A percentile compares a stretch with the other conserved stretches of the same genome.
Evolutionary conservation across 2,888 invertebrate species (phyloP).

Genomic region (Drosophila histrio): DNA sequence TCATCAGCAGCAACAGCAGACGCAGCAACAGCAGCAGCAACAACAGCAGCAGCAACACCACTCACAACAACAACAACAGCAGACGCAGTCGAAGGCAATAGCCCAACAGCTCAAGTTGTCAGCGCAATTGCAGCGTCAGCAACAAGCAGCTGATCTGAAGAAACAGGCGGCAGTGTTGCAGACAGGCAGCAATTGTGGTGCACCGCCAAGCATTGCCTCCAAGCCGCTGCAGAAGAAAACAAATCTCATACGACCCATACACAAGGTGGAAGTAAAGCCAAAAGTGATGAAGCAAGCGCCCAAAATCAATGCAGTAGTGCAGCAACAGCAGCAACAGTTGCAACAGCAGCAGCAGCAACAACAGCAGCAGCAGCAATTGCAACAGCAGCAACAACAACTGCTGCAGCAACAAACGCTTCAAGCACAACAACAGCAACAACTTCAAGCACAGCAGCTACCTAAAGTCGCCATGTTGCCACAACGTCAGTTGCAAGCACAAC

Average conservation of each 20-base stretch:
- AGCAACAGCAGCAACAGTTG: constrained; percentile 18
- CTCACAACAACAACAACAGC: background rate
- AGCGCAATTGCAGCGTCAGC: constrained; percentile 32
- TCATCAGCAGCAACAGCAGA: constrained; percentile 46
- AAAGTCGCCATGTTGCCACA: constrained; percentile 53
- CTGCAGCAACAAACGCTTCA: constrained; percentile 37
- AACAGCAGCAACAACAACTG: constrained; percentile 13
- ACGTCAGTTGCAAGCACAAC: constrained; percentile 38
- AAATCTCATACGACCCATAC: constrained; percentile 79
- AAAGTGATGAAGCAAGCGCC: constrained; percentile 71
- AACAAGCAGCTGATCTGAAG: constrained; percentile 53
- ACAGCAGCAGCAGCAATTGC: constrained; percentile 25
- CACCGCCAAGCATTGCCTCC: constrained; percentile 71
- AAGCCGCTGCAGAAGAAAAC: constrained; percentile 73
- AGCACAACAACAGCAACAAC: constrained; percentile 14
- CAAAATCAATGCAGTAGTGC: constrained; percentile 41
- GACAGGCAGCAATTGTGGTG: constrained; percentile 61
- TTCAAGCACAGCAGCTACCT: constrained; percentile 29
- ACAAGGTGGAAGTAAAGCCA: constrained; percentile 81
- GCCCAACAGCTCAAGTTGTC: constrained; percentile 28
- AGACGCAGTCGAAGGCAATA: constrained; percentile 23
- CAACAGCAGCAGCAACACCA: constrained; percentile 11
- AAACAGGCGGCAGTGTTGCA: constrained; percentile 25
- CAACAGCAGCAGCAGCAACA: constrained; percentile 31
- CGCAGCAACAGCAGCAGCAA: constrained; percentile 8